phyloP scores from a whole-genome alignment of 2,888 invertebrate species.

The Margaritifera margaritifera region DNA sequence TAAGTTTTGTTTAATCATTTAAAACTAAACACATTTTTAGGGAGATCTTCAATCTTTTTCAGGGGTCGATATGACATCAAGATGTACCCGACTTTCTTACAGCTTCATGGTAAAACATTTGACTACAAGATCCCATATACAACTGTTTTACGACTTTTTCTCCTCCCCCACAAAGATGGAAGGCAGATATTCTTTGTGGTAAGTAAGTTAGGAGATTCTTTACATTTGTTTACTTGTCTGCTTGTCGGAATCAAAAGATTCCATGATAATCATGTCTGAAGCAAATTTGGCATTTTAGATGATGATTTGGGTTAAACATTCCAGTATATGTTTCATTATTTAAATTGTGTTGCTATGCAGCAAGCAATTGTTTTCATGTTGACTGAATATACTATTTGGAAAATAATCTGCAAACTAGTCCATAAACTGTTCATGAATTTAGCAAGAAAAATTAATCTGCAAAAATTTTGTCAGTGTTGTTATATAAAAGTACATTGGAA shows the following conservation, averaged over 20 bases:
- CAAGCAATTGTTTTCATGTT: too few species aligned
- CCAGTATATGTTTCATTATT: neutral
- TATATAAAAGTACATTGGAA: too few species aligned
- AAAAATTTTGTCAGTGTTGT: too few species aligned
- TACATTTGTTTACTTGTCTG: neutral
- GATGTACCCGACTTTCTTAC: slow-evolving; percentile 91
- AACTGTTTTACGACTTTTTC: slow-evolving; percentile 93
- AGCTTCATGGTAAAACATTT: slow-evolving; percentile 97
- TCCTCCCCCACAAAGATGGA: slow-evolving; percentile 97
- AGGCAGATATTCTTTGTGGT: slow-evolving; percentile 99
- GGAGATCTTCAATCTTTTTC: slow-evolving; percentile 72
- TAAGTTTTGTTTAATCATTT: too few species aligned
- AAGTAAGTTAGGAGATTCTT: slow-evolving; percentile 49
- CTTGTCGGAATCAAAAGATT: neutral
- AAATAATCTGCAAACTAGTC: neutral
- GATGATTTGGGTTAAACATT: neutral
- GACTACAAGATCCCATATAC: slow-evolving; percentile 99
- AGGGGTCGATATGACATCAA: slow-evolving; percentile 98
- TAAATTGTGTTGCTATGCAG: too few species aligned
- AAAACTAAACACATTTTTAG: too few species aligned
- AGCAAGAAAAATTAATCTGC: too few species aligned
- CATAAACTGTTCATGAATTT: too few species aligned
- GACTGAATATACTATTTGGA: neutral
- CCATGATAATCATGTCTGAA: neutral
- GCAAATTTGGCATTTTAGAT: too few species aligned